These are phyloP conservation scores for Drosophila siamana DNA, from an alignment of 2,888 invertebrate species.

Conservation along the genomic window DNA sequence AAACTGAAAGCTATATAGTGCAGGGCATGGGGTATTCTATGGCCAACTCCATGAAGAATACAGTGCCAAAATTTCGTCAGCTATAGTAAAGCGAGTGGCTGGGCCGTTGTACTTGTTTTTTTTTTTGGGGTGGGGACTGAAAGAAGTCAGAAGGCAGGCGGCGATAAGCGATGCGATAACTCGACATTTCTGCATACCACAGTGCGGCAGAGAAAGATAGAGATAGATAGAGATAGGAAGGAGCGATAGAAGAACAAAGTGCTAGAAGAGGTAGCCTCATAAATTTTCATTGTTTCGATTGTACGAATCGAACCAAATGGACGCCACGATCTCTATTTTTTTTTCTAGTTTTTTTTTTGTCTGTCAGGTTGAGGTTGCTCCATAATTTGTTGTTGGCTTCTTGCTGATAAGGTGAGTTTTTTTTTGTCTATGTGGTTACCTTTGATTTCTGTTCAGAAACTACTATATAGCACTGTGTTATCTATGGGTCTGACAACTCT, in stretches of 20 bases:
- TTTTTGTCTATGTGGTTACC: constrained; percentile 70
- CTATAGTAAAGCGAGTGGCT: neutral
- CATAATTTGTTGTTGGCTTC: constrained; percentile 20
- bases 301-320: constrained; percentile 10
- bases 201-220: constrained; percentile 6
- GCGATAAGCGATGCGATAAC: constrained; percentile 68
- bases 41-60: constrained; percentile 20
- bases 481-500: constrained; percentile 54
- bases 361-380: constrained; percentile 31
- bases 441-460: constrained; percentile 61
- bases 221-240: neutral
- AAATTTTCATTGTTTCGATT: constrained; percentile 45
- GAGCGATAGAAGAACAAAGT: neutral
- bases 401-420: constrained; percentile 19
- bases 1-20: neutral
- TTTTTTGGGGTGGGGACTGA: neutral
- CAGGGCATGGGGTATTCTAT: neutral
- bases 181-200: constrained; percentile 64
- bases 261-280: neutral
- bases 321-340: constrained; percentile 30
- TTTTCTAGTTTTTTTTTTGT: constrained; percentile 19
- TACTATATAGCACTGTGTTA: constrained; percentile 37
- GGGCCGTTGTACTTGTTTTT: neutral
- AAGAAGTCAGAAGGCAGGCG: constrained; percentile 27
- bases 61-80: constrained; percentile 16